These are phyloP conservation scores for Accipiter cooperii DNA, from an alignment of 2,113 vertebrate genomes.

Conservation along the genomic window DNA sequence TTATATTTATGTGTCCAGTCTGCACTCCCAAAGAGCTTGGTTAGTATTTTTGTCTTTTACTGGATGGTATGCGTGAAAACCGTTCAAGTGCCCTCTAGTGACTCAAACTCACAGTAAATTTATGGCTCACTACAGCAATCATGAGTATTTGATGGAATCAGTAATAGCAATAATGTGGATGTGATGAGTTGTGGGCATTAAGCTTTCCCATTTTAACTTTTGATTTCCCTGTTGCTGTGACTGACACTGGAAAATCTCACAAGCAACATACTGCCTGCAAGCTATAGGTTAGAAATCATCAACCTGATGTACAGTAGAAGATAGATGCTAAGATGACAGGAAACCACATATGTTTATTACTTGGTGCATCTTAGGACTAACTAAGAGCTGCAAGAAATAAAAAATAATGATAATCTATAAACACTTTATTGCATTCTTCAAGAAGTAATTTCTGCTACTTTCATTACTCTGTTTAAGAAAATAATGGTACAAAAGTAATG, in stretches of 20 bases:
- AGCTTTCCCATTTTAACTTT: neutral
- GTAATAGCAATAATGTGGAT: neutral
- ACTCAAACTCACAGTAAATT: neutral
- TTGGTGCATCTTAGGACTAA: neutral
- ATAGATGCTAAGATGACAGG: neutral
- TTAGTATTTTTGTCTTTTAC: neutral
- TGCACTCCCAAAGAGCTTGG: neutral
- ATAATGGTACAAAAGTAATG: neutral
- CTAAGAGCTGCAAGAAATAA: neutral
- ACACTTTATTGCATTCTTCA: neutral
- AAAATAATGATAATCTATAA: neutral
- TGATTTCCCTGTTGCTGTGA: neutral
- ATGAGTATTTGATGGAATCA: neutral
- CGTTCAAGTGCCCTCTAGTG: slow-evolving; percentile 36
- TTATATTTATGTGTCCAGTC: neutral
- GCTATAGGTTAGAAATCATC: neutral
- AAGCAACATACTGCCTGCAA: neutral
- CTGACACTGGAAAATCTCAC: neutral
- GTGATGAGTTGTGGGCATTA: neutral
- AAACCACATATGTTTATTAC: neutral
- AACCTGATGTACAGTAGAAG: neutral
- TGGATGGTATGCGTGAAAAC: neutral
- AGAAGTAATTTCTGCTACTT: neutral
- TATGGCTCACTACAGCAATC: neutral
- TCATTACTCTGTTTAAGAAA: neutral